These are phyloP conservation scores for Peromyscus melanophrys DNA, from an alignment of 2,797 vertebrate species.

Conservation along the genomic window DNA sequence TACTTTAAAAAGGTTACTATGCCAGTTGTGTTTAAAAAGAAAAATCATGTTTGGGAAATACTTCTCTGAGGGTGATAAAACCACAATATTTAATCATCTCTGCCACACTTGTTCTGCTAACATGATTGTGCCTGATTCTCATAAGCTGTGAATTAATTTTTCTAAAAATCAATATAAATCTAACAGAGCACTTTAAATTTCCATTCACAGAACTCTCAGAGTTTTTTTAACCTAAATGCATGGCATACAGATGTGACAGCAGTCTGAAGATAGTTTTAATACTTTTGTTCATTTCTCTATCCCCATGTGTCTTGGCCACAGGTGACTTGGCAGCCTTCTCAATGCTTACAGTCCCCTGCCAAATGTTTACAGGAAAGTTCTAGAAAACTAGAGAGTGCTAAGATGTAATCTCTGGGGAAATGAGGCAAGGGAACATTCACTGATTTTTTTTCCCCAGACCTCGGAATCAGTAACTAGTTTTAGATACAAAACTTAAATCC, in stretches of 20 bases:
- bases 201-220: not conserved
- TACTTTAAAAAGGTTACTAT: slow-evolving; percentile 22
- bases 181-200: slow-evolving; percentile 46
- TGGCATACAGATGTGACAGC: not conserved
- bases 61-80: slow-evolving; percentile 54
- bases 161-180: not conserved
- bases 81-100: slow-evolving; percentile 40
- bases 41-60: slow-evolving; percentile 55
- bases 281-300: not conserved
- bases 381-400: not conserved
- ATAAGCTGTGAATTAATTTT: slow-evolving; percentile 54
- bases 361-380: not conserved
- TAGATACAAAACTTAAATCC: slow-evolving; percentile 9
- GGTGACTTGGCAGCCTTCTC: not conserved
- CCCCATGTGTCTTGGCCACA: not conserved
- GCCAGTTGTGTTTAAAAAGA: slow-evolving; percentile 34
- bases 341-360: not conserved
- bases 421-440: not conserved
- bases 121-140: not conserved
- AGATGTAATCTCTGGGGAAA: not conserved
- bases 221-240: not conserved
- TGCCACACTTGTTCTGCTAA: not conserved
- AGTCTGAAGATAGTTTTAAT: slow-evolving; percentile 25
- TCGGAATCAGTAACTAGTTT: not conserved
- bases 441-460: not conserved